phyloP scores from a whole-genome alignment of 2,888 invertebrate species.

The Heteropelma amictum region DNA sequence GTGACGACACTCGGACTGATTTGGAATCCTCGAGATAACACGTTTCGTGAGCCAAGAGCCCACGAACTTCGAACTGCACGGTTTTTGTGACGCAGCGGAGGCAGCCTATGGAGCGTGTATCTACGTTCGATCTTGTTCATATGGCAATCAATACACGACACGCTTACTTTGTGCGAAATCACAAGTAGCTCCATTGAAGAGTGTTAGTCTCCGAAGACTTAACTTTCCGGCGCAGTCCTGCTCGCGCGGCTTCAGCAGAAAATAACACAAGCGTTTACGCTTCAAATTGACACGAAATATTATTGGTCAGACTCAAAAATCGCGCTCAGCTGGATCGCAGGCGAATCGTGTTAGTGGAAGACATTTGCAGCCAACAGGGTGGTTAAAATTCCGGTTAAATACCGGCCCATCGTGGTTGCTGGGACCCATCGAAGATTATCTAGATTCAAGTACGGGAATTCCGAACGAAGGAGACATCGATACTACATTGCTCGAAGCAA shows the following conservation, averaged over 20 bases:
- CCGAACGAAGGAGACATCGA: not conserved
- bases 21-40: constrained; percentile 6
- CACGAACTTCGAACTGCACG: constrained; percentile 49
- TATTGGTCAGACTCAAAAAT: constrained; percentile 61
- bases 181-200: constrained; percentile 64
- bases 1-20: constrained; percentile 21
- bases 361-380: constrained; percentile 14
- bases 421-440: not conserved
- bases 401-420: constrained; percentile 10
- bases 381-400: constrained; percentile 50
- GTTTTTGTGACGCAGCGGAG: constrained; percentile 55
- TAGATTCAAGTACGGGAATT: not conserved
- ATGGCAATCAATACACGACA: not conserved
- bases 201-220: constrained; percentile 54
- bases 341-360: not conserved
- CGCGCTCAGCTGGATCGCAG: constrained; percentile 22
- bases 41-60: constrained; percentile 41
- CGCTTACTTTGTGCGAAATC: constrained; percentile 62
- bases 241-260: constrained; percentile 42
- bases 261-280: constrained; percentile 24
- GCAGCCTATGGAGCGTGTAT: constrained; percentile 55
- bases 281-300: constrained; percentile 31
- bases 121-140: constrained; percentile 41
- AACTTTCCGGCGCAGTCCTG: constrained; percentile 60
- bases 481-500: not conserved